Base-by-base conservation (phyloP, 2,888 invertebrate species). In the Diloba caeruleocephala region DNA sequence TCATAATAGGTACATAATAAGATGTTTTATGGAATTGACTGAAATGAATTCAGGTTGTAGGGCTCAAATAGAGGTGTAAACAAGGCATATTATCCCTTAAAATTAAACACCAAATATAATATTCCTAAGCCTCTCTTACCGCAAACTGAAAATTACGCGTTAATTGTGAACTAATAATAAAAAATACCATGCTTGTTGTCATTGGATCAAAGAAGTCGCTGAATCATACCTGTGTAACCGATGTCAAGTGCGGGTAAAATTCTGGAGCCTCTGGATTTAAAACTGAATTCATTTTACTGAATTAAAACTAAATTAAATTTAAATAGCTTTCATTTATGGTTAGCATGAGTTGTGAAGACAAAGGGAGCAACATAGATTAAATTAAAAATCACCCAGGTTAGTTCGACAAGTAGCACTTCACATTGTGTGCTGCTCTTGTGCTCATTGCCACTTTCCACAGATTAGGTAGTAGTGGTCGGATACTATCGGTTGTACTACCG, bases 191-290 rank as follows among this genome's bases (percentile, higher is more conserved):
- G 87, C 75, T 73, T 71, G 69, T 79, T 83, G 75, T 76, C 75
- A 71, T 60, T 68, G 55, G 59, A 37, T 49, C 49, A 69, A 62
- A 46, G 52, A 66, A 69, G 55, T 61, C 52, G 65, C 66, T 66
- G 68, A 74, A 73, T 74, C 71, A 82, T 66, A 90, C 90, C 87
- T 88, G 78, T 45, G 89, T 83, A 7, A 84, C 77, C 56, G 83
- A 74, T 60, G 78, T 81, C 37, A 89, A 71, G 61, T 85, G 76
- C 32, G 90, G 89, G 62, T 82, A 80, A 72, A 91, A 91, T 60
- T 91, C 91, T 25, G 90, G 89, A 44, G 90, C 90, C 61, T 90
- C 90, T 1, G 91, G 91, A 76, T 91, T 90, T 53, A 91, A 74
- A 56, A 72, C 75, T 25, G 87, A 90, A 78, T 85, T 84, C 90